phyloP scores from a whole-genome alignment of 1,140 invertebrate genomes.

The Bombus pyrosoma region DNA sequence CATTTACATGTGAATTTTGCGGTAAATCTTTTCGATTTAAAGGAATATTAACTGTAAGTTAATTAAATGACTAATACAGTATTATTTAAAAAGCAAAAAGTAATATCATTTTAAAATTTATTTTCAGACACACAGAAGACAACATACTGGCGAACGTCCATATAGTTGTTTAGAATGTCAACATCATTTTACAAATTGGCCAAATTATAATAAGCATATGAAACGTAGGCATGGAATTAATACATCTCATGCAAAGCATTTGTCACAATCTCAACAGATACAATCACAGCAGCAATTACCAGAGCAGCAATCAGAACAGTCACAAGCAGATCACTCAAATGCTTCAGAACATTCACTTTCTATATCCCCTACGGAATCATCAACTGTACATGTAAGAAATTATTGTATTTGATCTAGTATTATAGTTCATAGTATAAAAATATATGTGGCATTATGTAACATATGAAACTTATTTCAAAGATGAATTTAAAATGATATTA shows the following conservation, averaged over 20 bases:
- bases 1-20: slow-evolving; percentile 88
- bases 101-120: slow-evolving; percentile 21
- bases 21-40: slow-evolving; percentile 88
- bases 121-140: slow-evolving; percentile 84
- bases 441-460: background rate
- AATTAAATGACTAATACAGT: slow-evolving; percentile 14
- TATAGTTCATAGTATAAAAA: background rate
- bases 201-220: slow-evolving; percentile 91
- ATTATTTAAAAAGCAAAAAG: background rate
- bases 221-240: slow-evolving; percentile 87
- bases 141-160: slow-evolving; percentile 85
- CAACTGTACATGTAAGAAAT: slow-evolving; percentile 73
- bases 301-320: slow-evolving; percentile 58
- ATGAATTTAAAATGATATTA: background rate
- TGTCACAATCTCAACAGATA: slow-evolving; percentile 66
- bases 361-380: slow-evolving; percentile 63
- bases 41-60: slow-evolving; percentile 84
- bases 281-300: slow-evolving; percentile 68
- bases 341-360: slow-evolving; percentile 53
- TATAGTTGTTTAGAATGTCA: slow-evolving; percentile 84
- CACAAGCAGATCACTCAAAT: slow-evolving; percentile 58
- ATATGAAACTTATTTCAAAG: background rate
- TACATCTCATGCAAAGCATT: slow-evolving; percentile 79
- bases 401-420: slow-evolving; percentile 29
- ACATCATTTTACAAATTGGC: slow-evolving; percentile 89